phyloP scores from a whole-genome alignment of 2,888 invertebrate species.

The Sesamia inferens region DNA sequence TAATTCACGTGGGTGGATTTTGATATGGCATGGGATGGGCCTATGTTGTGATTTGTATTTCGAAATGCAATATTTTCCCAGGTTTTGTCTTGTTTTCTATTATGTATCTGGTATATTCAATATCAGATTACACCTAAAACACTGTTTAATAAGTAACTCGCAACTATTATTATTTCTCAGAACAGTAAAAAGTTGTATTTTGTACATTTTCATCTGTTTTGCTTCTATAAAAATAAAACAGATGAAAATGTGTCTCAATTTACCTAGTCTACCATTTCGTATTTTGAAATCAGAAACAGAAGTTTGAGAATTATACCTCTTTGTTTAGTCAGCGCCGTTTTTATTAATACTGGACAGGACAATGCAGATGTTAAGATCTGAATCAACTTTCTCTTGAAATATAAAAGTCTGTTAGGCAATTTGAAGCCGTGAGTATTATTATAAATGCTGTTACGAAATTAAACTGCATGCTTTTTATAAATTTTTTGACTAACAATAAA shows the following conservation, averaged over 20 bases:
- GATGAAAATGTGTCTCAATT: background rate
- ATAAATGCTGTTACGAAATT: constrained; percentile 30
- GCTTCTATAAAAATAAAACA: background rate
- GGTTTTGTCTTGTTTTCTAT: background rate
- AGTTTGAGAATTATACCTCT: constrained; percentile 52
- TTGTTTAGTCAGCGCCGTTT: constrained; percentile 42
- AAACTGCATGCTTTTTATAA: background rate
- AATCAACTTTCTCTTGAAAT: constrained; percentile 58
- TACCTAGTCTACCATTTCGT: constrained; percentile 9
- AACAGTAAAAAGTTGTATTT: no score
- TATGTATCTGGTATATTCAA: background rate
- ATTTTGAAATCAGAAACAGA: constrained; percentile 28
- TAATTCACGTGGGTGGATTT: constrained; percentile 20
- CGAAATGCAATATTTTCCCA: constrained; percentile 1
- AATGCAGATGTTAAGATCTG: constrained; percentile 50
- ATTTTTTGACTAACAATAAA: background rate
- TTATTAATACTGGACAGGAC: constrained; percentile 54
- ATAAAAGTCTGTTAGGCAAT: constrained; percentile 36
- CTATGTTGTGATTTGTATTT: constrained; percentile 3
- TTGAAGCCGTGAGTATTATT: constrained; percentile 22
- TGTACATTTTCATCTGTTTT: no score
- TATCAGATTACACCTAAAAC: background rate
- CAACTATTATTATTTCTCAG: no score
- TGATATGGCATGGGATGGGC: background rate
- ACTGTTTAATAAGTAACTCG: no score